Evolutionary conservation across 2,113 vertebrate genomes (phyloP).

Genomic region (Scomber japonicus): DNA sequence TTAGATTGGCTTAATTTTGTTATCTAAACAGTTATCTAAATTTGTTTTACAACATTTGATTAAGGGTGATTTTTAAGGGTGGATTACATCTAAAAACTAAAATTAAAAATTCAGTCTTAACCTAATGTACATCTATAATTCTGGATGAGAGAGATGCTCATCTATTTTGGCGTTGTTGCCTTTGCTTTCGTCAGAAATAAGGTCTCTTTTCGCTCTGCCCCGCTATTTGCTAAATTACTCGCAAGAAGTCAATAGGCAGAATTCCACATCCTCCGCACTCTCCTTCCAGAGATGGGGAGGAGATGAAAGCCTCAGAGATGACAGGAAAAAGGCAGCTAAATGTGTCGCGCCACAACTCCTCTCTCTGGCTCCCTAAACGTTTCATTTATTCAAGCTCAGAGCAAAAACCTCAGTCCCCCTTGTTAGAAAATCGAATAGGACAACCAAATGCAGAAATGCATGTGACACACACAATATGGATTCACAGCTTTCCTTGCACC

Average conservation of each 20-base stretch:
- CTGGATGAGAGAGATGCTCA: conserved; percentile 13
- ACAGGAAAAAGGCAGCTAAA: conserved; percentile 54
- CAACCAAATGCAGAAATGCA: conserved; percentile 48
- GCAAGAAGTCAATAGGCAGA: conserved; percentile 63
- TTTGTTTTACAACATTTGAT: conserved; percentile 6
- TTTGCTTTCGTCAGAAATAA: conserved; percentile 43
- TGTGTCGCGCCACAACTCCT: conserved; percentile 47
- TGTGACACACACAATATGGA: conserved; percentile 39
- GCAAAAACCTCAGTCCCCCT: conserved; percentile 29
- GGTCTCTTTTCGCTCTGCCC: conserved; percentile 45
- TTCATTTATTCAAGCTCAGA: conserved; percentile 64
- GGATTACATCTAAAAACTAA: not conserved
- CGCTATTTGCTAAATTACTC: conserved; percentile 67
- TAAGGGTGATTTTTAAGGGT: not conserved
- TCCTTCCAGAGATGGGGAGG: conserved; percentile 60
- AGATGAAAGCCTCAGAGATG: conserved; percentile 64
- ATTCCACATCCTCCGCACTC: conserved; percentile 62
- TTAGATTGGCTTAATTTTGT: not conserved
- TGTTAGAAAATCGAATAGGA: conserved; percentile 37
- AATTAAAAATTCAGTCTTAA: conserved; percentile 1
- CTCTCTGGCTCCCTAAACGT: conserved; percentile 41
- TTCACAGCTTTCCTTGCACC: conserved; percentile 58
- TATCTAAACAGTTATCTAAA: conserved; percentile 20
- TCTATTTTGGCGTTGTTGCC: conserved; percentile 47
- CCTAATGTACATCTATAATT: conserved; percentile 15